phyloP scores from a whole-genome alignment of 35 echinoderm and acorn worm species.

The Ptychodera flava region DNA sequence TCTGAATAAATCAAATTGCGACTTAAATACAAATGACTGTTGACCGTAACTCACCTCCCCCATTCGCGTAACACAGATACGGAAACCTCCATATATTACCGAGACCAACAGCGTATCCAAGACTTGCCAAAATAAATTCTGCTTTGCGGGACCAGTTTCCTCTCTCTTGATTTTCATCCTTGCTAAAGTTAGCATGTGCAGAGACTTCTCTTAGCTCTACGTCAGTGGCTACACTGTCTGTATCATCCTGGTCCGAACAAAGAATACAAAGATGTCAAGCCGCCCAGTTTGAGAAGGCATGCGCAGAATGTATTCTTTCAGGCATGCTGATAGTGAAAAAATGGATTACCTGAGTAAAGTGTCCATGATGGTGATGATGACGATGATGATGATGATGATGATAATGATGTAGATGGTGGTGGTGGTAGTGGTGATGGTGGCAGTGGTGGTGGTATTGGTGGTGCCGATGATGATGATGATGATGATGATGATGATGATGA shows the following conservation, averaged over 20 bases:
- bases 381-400: slow-evolving; percentile 17
- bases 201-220: neutral
- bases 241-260: neutral
- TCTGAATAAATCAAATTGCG: too few relatives aligned
- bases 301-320: too few relatives aligned
- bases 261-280: too few relatives aligned
- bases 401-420: neutral
- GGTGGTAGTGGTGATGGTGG: neutral
- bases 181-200: neutral
- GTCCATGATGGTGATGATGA: neutral
- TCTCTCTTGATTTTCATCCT: slow-evolving; percentile 3
- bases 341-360: neutral
- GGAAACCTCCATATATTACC: slow-evolving; percentile 16
- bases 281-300: too few relatives aligned
- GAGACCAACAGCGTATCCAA: slow-evolving; percentile 12
- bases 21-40: too few relatives aligned
- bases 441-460: neutral
- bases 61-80: slow-evolving; percentile 15
- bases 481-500: slow-evolving; percentile 32
- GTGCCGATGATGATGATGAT: slow-evolving; percentile 13
- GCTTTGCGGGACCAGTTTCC: slow-evolving; percentile 15
- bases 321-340: too few relatives aligned
- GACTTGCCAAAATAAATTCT: slow-evolving; percentile 5
- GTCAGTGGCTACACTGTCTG: neutral
- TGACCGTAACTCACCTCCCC: slow-evolving; percentile 13